Conservation (phyloP, 2,797 vertebrate species). For the Spinus olivaceus region DNA sequence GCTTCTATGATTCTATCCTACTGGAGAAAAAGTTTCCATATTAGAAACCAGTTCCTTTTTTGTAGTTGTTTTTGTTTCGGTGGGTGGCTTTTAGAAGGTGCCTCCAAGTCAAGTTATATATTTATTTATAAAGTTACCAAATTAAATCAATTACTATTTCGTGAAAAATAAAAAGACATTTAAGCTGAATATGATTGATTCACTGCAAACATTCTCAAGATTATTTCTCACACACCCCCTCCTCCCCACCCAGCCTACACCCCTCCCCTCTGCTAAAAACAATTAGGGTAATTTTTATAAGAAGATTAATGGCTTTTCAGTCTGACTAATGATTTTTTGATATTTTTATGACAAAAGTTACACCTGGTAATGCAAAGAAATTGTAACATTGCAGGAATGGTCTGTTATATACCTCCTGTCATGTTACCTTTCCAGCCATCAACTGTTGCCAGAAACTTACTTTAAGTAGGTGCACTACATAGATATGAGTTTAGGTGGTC, state of each 20-base stretch:
- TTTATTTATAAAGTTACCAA: neutral
- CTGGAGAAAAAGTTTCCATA: neutral
- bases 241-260: rapidly evolving
- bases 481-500: neutral
- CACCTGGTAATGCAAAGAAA: neutral
- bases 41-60: neutral
- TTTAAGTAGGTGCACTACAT: neutral
- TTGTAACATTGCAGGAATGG: neutral
- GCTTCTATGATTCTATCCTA: neutral
- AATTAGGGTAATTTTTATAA: neutral
- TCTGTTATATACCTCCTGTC: neutral
- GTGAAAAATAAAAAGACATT: neutral
- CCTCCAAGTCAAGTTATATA: neutral
- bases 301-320: rapidly evolving
- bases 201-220: neutral
- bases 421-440: neutral
- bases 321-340: neutral
- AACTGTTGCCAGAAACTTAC: neutral
- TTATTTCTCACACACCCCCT: neutral
- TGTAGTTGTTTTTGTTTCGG: neutral
- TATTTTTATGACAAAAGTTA: neutral
- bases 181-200: neutral
- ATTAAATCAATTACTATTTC: neutral
- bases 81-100: neutral
- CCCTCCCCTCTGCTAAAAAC: neutral